Conservation (phyloP, 2,888 invertebrate genomes). For the Cheilosia variabilis region DNA sequence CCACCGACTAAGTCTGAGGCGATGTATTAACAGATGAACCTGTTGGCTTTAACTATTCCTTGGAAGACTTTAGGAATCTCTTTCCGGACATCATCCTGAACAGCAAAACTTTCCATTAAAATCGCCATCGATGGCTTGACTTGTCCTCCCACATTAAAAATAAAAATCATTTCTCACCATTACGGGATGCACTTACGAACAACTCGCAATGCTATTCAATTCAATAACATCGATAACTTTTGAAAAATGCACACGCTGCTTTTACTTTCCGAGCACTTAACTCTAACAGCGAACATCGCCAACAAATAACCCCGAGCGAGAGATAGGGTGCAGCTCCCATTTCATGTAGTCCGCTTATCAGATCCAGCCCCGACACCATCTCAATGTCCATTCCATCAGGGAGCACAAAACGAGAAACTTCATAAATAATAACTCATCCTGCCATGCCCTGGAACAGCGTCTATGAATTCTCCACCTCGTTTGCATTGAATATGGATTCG, state of each 20-base stretch:
- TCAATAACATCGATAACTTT: conserved; percentile 40
- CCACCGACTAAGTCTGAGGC: too few species aligned
- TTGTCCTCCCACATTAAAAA: too few species aligned
- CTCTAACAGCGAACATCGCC: conserved; percentile 41
- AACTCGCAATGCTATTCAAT: background rate
- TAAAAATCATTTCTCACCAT: too few species aligned
- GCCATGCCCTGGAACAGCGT: conserved; percentile 26
- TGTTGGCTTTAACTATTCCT: too few species aligned
- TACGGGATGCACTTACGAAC: too few species aligned
- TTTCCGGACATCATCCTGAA: too few species aligned
- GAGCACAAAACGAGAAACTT: conserved; percentile 50
- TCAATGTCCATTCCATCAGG: conserved; percentile 52
- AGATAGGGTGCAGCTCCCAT: conserved; percentile 16
- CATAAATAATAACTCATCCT: conserved; percentile 66
- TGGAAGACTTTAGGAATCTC: too few species aligned
- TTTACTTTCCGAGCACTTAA: conserved; percentile 52
- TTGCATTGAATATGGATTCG: conserved; percentile 45
- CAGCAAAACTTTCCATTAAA: too few species aligned
- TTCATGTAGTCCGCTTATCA: conserved; percentile 51
- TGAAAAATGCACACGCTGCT: conserved; percentile 5
- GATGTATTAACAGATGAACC: too few species aligned
- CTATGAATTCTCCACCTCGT: conserved; percentile 45
- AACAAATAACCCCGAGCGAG: background rate
- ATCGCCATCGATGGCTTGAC: too few species aligned
- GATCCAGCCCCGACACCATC: conserved; percentile 51